A percentile compares a stretch with the other conserved stretches of the same genome.
Evolutionary conservation across 2,797 vertebrate genomes (phyloP).

Genomic region (Sorex maritimensis): DNA sequence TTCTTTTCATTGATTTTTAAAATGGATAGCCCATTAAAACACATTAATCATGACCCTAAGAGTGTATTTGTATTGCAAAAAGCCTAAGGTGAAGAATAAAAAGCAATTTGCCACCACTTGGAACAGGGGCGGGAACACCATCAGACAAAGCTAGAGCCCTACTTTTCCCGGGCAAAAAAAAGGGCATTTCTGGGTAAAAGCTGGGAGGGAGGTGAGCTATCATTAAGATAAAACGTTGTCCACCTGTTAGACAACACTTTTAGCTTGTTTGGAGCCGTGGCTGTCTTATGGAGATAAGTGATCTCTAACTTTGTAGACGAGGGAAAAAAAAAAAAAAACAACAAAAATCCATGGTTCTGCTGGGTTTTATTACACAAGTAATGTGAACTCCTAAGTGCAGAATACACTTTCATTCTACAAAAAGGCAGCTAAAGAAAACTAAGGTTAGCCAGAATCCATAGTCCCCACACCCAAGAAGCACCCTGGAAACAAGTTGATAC

Average conservation of each 20-base stretch:
- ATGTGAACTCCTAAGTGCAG: neutral
- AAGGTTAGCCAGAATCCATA: neutral
- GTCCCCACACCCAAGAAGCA: neutral
- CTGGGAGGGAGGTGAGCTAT: neutral
- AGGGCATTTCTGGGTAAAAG: slow-evolving; percentile 45
- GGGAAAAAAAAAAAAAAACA: neutral
- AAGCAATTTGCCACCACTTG: slow-evolving; percentile 77
- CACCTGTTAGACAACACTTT: neutral
- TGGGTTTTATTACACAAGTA: neutral
- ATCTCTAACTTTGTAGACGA: neutral
- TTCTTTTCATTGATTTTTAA: slow-evolving; percentile 85
- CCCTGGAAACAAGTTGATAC: neutral
- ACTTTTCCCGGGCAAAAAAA: slow-evolving; percentile 39
- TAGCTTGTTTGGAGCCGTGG: neutral
- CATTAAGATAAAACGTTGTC: rapidly evolving
- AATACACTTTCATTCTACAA: neutral
- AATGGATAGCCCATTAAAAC: slow-evolving; percentile 84
- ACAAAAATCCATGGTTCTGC: neutral
- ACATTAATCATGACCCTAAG: slow-evolving; percentile 83
- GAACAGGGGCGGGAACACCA: slow-evolving; percentile 4
- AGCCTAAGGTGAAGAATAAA: slow-evolving; percentile 75
- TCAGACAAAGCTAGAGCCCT: neutral
- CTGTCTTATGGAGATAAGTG: neutral
- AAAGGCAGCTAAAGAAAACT: neutral
- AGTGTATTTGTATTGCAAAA: slow-evolving; percentile 62